Evolutionary conservation across 2,888 invertebrate genomes (phyloP), one percentile per base, ranked within the genome.

Genomic region (Atrina japonica): DNA sequence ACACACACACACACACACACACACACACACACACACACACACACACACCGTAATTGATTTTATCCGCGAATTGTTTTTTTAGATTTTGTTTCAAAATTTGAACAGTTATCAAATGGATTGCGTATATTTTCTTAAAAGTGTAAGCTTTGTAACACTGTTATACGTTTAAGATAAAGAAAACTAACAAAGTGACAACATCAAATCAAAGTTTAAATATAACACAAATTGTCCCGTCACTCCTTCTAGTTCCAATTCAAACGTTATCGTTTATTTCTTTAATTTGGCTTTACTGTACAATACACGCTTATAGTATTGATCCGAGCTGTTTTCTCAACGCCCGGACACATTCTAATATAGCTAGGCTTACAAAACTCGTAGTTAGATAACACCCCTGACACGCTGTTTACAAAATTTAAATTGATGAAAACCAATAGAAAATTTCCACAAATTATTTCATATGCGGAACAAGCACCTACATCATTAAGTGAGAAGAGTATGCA

Each of bases 401-500:
- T 66, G 58, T 66, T 66, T 66, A 66, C 66, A 66, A 66, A 66
- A 55, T 66, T 66, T 45, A 47, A 66, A 58, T 58, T 58, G 41
- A 29, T 47, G 43, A 61, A 61, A 61, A 61, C 66, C 66, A 66
- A 66, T 66, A 58, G 58, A 40, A 66, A n/a, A 49, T 30, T 30
- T 11, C 52, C 16, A 52, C 29, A 27, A 61, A 47, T 61, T 47
- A 61, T 49, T 49, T 41, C 61, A 49, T 61, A 29, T 49, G 29
- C 40, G 56, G 56, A 29, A 56, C 35, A 56, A 40, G 56, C 40
- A 35, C 35, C 35, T 35, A 7, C 5, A 35, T 35, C 5, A 35
- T 11, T 35, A 7, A 35, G 11, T 5, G 35, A 35, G 35, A 35
- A 5, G 35, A 7, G 11, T 35, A 11, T 35, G 35, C 35, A 35